Base-by-base conservation (phyloP, 2,888 invertebrate species). In the Heliconius cydno region DNA sequence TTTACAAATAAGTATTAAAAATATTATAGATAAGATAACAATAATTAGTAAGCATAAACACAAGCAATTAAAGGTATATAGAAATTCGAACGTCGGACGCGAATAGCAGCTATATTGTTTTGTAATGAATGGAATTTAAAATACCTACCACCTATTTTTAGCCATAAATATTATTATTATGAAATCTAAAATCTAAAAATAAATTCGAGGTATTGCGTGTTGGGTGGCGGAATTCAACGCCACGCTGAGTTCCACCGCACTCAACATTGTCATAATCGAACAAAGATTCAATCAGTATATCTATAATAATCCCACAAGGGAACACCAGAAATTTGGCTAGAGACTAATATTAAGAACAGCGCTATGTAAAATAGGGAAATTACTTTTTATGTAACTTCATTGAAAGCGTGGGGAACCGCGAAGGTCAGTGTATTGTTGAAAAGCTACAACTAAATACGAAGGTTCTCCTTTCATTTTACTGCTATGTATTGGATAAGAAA, bases 401-500 rank as follows among this genome's bases (percentile, higher is more conserved):
- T 57, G 72, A n/a, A 57, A 52, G 34, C 72, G 72, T 73, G 72
- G n/a, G 52, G 72, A 73, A 57, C 57, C 30, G 3, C 72, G 68
- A 73, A 73, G 72, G 72, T 13, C 57, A 7, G 34, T 73, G 72
- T 73, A 57, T 73, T 73, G 72, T 73, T 73, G 13, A n/a, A 73
- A 73, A 30, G 13, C n/a, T 34, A 28, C 28, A 30, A 12, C 46
- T 1, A 72, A 57, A 13, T 34, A 57, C 34, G 52, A 72, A 72
- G 72, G 34, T 52, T 22, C 30, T 60, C 72, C 72, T 30, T 73
- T 73, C 72, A 73, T 57, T 73, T 73, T 13, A 57, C 57, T n/a
- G n/a, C 13, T 57, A 34, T 7, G 12, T 57, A 13, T 57, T 72
- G 22, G 3, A 34, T 41, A 5, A 46, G 30, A 19, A 28, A 30